These are phyloP conservation scores for Eupleurogrammus muticus DNA, from an alignment of 2,797 vertebrate species.

Conservation along the genomic window DNA sequence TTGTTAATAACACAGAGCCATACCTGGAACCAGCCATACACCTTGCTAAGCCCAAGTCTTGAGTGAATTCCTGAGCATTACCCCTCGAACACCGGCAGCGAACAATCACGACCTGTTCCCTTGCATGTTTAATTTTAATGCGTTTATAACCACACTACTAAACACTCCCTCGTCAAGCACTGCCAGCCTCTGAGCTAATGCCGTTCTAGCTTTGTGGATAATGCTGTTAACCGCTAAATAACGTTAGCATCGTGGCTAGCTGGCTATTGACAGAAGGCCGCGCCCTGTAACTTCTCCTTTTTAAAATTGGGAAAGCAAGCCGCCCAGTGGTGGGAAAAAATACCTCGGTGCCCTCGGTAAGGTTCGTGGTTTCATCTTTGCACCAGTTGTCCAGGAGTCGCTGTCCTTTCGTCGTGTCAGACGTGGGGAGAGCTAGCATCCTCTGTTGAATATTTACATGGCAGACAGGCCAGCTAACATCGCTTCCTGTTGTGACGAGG, in stretches of 20 bases:
- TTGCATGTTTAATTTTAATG: too few species aligned
- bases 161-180: not conserved
- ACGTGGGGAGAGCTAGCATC: slow-evolving; percentile 64
- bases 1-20: not conserved
- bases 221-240: slow-evolving; percentile 29
- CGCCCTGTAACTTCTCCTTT: slow-evolving; percentile 60
- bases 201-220: slow-evolving; percentile 17
- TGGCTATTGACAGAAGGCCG: slow-evolving; percentile 74
- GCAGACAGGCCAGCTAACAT: slow-evolving; percentile 50
- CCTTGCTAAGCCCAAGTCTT: slow-evolving; percentile 50
- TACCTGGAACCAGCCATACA: slow-evolving; percentile 15
- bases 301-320: slow-evolving; percentile 25
- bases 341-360: slow-evolving; percentile 63
- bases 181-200: not conserved
- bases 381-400: slow-evolving; percentile 59
- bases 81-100: not conserved
- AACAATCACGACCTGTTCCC: not conserved
- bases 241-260: slow-evolving; percentile 60
- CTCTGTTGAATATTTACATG: slow-evolving; percentile 74
- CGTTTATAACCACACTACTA: not conserved
- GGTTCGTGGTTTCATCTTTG: slow-evolving; percentile 72
- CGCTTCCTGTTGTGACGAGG: slow-evolving; percentile 65
- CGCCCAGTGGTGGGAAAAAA: not conserved
- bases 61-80: slow-evolving; percentile 23
- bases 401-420: slow-evolving; percentile 48